A percentile compares a stretch with the other conserved stretches of the same genome.
phyloP scores from a whole-genome alignment of 2,797 vertebrate species.

The Centropyge bicolor region DNA sequence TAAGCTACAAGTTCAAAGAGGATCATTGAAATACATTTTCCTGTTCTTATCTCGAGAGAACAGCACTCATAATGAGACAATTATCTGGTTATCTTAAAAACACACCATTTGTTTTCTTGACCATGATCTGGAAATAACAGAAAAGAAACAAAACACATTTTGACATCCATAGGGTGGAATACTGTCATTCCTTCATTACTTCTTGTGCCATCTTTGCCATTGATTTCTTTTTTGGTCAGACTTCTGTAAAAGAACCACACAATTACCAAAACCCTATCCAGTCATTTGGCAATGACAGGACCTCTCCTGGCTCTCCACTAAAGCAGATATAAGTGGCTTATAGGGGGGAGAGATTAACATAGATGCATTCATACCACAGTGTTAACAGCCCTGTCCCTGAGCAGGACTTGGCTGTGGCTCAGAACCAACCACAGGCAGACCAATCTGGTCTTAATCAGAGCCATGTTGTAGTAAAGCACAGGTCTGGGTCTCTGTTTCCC shows the following conservation, averaged over 20 bases:
- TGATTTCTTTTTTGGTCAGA: background rate
- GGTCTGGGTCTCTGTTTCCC: conserved; percentile 83
- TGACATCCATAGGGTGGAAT: background rate
- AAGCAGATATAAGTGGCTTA: conserved; percentile 32
- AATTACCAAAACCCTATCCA: conserved; percentile 11
- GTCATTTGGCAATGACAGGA: conserved; percentile 8
- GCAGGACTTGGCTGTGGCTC: conserved; percentile 77
- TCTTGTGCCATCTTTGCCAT: background rate
- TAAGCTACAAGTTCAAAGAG: background rate
- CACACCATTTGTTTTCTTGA: background rate
- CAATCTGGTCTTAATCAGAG: conserved; percentile 87
- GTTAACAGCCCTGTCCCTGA: conserved; percentile 73
- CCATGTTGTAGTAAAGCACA: conserved; percentile 82
- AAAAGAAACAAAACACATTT: background rate
- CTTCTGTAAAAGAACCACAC: conserved; percentile 16
- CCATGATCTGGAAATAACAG: background rate
- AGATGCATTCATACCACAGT: conserved; percentile 55
- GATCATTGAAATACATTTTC: background rate
- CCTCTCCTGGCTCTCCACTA: conserved; percentile 12
- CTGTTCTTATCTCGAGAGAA: background rate
- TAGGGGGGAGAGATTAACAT: conserved; percentile 33
- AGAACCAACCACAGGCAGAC: conserved; percentile 75
- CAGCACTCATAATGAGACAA: background rate
- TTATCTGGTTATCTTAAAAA: background rate
- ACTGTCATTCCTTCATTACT: background rate